These are phyloP conservation scores for Zaprionus tsacasi DNA, from an alignment of 1,140 invertebrate genomes.

Conservation along the genomic window DNA sequence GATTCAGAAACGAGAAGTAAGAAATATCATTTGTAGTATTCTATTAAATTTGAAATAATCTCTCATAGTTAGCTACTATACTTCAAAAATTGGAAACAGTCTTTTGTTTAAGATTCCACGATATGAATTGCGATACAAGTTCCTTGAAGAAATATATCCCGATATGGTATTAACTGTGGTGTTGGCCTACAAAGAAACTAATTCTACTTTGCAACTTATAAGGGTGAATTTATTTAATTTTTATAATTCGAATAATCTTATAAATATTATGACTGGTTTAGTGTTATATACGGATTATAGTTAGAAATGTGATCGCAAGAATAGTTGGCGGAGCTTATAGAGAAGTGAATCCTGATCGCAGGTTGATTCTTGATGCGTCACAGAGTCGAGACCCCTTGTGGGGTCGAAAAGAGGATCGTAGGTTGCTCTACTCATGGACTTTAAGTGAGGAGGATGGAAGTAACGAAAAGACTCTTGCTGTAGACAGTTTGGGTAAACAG, in stretches of 20 bases:
- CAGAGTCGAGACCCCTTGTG: conserved; percentile 24
- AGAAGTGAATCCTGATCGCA: background rate
- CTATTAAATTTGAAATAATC: background rate
- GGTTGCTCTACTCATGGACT: conserved; percentile 20
- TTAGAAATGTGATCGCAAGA: conserved; percentile 11
- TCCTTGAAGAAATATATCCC: background rate
- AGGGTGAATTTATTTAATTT: conserved; percentile 3
- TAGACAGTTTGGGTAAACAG: conserved; percentile 7
- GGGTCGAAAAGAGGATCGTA: background rate
- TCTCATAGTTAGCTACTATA: background rate
- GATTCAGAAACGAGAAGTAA: conserved; percentile 6
- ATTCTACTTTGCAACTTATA: background rate
- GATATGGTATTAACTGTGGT: conserved; percentile 6
- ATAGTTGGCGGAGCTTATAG: conserved; percentile 28
- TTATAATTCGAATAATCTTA: too few relatives aligned
- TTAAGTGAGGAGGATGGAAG: background rate
- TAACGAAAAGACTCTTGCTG: background rate
- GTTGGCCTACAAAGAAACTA: conserved; percentile 5
- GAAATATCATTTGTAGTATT: background rate
- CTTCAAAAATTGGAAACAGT: background rate
- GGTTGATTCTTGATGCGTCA: conserved; percentile 30
- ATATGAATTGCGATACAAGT: conserved; percentile 6
- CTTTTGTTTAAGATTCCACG: conserved; percentile 37
- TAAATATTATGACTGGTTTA: conserved; percentile 1
- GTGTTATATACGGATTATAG: conserved; percentile 35